Evolutionary conservation across 2,888 invertebrate species (phyloP), one percentile per base, ranked within the genome.

Genomic region (Hedychridium roseum): DNA sequence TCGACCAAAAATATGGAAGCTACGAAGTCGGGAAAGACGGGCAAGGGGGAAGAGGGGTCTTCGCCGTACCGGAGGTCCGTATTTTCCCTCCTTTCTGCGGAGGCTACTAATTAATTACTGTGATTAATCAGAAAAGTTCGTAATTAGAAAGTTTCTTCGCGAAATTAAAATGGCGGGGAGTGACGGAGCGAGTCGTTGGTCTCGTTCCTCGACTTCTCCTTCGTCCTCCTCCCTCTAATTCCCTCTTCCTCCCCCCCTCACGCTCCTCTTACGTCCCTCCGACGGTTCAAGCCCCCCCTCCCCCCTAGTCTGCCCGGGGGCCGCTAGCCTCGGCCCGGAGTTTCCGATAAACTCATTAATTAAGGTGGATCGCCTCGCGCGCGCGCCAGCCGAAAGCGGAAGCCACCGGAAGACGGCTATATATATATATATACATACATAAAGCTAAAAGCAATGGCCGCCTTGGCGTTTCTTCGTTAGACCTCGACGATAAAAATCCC

Each of bases 101-200:
- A 59, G 67, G 71, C 73, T 73, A 80, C 82, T 82, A 82, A 82
- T 82, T 82, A 82, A 82, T 82, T 82, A 82, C 82, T 82, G 81
- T 82, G 82, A 82, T 82, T 82, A 82, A 82, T 82, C 82, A 82
- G 81, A 82, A 82, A 82, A 82, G 80, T 82, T 82, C 71, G 81
- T 82, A 82, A 82, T 82, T 82, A 82, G 81, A 82, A 82, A 82
- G 82, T 82, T 82, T 81, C 80, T 76, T 79, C 71, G 79, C 70
- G 76, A 81, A 81, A 81, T 81, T 80, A 64, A 64, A 64, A 64
- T 64, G 64, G 64, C 58, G 60, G 58, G 38, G 56, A 64, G 60
- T 64, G 64, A 64, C 60, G 60, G 64, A 63, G 64, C 55, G 81
- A 81, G 53, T 49, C 43, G 54, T 17, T 30, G 12, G 43, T 12